Percentiles rank a stretch among this genome's conserved stretches.
Conservation (phyloP, 2,113 vertebrate species). For the Anarrhichthys ocellatus region DNA sequence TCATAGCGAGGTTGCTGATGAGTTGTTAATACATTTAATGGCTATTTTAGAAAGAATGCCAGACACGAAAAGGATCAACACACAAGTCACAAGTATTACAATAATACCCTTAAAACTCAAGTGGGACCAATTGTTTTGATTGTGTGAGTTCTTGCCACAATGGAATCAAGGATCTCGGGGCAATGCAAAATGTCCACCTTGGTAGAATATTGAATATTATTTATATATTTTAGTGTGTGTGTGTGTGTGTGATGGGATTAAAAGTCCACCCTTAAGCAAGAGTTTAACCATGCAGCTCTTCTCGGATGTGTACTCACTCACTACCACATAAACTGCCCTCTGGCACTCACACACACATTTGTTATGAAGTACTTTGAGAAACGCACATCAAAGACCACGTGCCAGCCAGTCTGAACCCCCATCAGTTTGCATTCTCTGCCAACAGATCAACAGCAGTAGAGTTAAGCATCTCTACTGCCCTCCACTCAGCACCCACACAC, state of each 20-base stretch:
- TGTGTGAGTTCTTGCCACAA: background rate
- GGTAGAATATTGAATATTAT: background rate
- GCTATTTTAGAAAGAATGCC: background rate
- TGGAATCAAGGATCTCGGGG: slow-evolving; percentile 4
- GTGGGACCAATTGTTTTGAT: background rate
- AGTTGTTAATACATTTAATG: background rate
- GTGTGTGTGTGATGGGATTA: slow-evolving; percentile 21
- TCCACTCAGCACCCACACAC: background rate
- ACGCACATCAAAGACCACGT: background rate
- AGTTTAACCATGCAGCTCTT: slow-evolving; percentile 8
- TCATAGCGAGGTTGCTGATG: too few relatives aligned
- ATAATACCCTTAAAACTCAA: background rate
- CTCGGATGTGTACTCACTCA: background rate
- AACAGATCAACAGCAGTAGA: background rate
- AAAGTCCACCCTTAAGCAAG: background rate
- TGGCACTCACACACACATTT: background rate
- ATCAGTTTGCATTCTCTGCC: background rate
- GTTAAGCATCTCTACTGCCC: background rate
- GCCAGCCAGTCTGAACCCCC: background rate
- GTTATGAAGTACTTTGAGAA: background rate
- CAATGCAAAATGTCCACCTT: background rate
- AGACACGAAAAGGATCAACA: background rate
- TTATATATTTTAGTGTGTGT: slow-evolving; percentile 5
- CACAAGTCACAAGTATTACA: background rate
- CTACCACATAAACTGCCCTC: background rate